Evolutionary conservation across 1,140 invertebrate genomes (phyloP), one percentile per base, ranked within the genome.

Genomic region (Lordiphosa clarofinis): DNA sequence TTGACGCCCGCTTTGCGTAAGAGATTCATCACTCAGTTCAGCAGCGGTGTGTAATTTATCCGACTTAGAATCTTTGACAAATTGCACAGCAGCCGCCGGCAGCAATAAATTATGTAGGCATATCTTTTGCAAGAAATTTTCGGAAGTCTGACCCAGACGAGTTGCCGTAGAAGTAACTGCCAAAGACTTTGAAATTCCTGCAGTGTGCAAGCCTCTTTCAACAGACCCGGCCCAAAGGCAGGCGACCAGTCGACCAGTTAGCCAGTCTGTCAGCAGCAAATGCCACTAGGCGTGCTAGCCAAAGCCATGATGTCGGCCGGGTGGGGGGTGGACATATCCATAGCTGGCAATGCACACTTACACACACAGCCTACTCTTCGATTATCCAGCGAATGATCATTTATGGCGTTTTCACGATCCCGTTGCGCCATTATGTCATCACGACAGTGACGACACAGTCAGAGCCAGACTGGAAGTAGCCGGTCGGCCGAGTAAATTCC

Each of bases 351-450:
- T 53, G 31, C 11, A 31, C 38, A 33, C 38, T 40, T 13, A 40
- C 38, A 4, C 11, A 24, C 12, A 44, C 7, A 44, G 42, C 42
- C 42, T 44, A 28, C 42, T 44, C n/a, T 43, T 28, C 6, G 40
- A 37, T 35, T 28, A 53, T 52, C 31, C 61, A 53, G 11, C 48
- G 50, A n/a, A 49, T 73, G 61, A 54, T 70, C 73, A 66, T 76
- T 61, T 73, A 73, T 73, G 66, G 73, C 50, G 50, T 61, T 66
- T 46, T 24, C 42, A 42, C 54, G 66, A 71, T 74, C 66, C 54
- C 46, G 55, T 62, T 66, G 49, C 49, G 50, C 62, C 68, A 70
- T 70, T 70, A 70, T 76, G 66, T 73, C 73, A 70, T 70, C 61
- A 62, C 57, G 46, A 42, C 36, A 60, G 36, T 65, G 50, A 61